Percentiles rank a stretch among this genome's conserved stretches.
phyloP scores from a whole-genome alignment of 2,797 vertebrate genomes.

The Schizopygopsis malacanthus region DNA sequence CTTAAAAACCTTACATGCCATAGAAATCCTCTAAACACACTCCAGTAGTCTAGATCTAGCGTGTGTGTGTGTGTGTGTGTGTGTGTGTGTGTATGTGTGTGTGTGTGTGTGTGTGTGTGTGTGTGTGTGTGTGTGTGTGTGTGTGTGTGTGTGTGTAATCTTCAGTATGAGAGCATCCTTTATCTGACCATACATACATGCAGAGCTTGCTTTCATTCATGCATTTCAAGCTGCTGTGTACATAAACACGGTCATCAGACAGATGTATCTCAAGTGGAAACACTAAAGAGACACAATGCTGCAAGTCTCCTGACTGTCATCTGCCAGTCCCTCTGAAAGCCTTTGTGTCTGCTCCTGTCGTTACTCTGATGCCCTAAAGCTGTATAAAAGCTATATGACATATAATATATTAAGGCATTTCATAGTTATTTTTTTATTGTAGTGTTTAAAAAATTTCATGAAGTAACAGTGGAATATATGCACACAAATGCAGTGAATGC shows the following conservation, averaged over 20 bases:
- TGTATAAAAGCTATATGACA: not conserved
- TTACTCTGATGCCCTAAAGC: not conserved
- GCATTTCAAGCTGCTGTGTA: not conserved
- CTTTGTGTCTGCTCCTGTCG: slow-evolving; percentile 3
- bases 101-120: not conserved
- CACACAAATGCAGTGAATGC: not conserved
- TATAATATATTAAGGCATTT: not conserved
- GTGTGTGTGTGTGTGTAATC: not conserved
- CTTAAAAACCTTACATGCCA: slow-evolving; percentile 5
- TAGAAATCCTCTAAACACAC: slow-evolving; percentile 12
- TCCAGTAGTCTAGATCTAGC: not conserved
- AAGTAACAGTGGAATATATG: not conserved
- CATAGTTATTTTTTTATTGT: not conserved
- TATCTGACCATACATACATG: not conserved
- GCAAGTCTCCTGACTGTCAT: slow-evolving; percentile 13
- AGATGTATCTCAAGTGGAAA: not conserved
- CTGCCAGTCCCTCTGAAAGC: slow-evolving; percentile 9
- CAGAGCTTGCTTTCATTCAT: slow-evolving; percentile 16
- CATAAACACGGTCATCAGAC: not conserved
- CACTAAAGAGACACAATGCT: not conserved
- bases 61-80: not conserved
- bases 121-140: not conserved
- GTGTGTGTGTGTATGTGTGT: not conserved
- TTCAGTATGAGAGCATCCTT: not conserved
- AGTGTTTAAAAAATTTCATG: not conserved